Base-by-base conservation (phyloP, 2,888 invertebrate species). In the Drosophila mimica region DNA sequence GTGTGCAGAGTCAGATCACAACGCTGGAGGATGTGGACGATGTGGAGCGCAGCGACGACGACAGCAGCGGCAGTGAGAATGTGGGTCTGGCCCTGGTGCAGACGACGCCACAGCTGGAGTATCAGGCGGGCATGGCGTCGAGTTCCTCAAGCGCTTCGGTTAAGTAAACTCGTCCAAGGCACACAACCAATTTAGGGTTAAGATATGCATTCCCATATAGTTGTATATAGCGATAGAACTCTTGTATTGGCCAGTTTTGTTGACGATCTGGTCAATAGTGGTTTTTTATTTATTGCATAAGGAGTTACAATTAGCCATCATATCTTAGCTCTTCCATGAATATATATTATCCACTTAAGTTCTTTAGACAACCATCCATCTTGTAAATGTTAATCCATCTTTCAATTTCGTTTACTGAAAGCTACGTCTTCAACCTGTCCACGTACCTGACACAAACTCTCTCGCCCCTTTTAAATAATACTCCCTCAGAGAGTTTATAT, bases 11-110 rank as follows among this genome's bases (percentile, higher is more conserved):
- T 58, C 90, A 92, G 70, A 88, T 91, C 43, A 91, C 91, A 20
- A 91, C 91, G 0, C 75, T 91, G 58, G 91, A 89, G 49, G 91
- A 91, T 79, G 83, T 86, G 60, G 87, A 91, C 31, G 85, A 88
- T 56, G 78, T 76, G 57, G 73, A 51, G 40, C 53, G 76, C 52
- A 74, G 64, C 31, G 75, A 56, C 40, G 78, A 81, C 13, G 71
- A 57, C 33, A 71, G 76, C 48, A 83, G 82, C 56, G 86, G 73
- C 30, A 79, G 84, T 53, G 87, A 75, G 38, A 74, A 78, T 57
- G 66, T 82, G 60, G 88, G 88, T 2, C 17, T 83, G 31, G 80
- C 88, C 11, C 34, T 86, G 61, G 88, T 86, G 51, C 59, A 79
- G 69, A 86, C 85, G 17, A 79, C 56, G 31, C 85, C 83, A 4